Evolutionary conservation across 92 coral and sea anemone genomes (phyloP).

Genomic region (Actinostola sp.): DNA sequence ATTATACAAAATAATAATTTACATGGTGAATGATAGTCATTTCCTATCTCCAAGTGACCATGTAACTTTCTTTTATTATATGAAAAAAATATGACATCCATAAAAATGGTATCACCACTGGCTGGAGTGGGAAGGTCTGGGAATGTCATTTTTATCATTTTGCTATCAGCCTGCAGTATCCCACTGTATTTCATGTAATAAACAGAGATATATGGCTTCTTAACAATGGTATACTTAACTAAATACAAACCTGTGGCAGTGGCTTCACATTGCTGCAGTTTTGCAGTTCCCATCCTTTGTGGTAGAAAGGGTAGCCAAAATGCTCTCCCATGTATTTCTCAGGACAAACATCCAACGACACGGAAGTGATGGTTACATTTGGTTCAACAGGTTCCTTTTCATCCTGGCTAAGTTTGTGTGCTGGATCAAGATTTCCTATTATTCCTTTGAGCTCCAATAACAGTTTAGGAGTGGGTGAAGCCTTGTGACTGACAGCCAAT

Average conservation of each 20-base stretch:
- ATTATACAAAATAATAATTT: no score
- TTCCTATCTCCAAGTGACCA: no score
- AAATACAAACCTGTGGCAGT: slow-evolving; percentile 10
- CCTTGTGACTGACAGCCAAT: background rate
- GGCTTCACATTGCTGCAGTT: slow-evolving; percentile 43
- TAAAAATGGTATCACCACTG: no score
- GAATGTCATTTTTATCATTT: no score
- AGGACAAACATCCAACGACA: slow-evolving; percentile 46
- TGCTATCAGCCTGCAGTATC: no score
- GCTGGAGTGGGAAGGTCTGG: no score
- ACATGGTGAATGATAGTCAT: no score
- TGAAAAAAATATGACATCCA: no score
- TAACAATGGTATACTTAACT: background rate
- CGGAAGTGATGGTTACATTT: background rate
- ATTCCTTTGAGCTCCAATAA: slow-evolving; percentile 18
- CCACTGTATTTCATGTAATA: no score
- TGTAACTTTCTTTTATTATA: no score
- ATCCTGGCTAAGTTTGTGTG: slow-evolving; percentile 15
- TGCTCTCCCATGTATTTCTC: slow-evolving; percentile 41
- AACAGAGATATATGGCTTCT: no score
- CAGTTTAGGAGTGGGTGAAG: slow-evolving; percentile 10
- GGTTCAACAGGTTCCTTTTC: slow-evolving; percentile 4
- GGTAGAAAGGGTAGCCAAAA: slow-evolving; percentile 47
- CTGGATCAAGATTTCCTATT: slow-evolving; percentile 32
- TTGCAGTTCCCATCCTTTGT: slow-evolving; percentile 42